Conservation (phyloP, 2,797 vertebrate genomes). For the Cuculus canorus region DNA sequence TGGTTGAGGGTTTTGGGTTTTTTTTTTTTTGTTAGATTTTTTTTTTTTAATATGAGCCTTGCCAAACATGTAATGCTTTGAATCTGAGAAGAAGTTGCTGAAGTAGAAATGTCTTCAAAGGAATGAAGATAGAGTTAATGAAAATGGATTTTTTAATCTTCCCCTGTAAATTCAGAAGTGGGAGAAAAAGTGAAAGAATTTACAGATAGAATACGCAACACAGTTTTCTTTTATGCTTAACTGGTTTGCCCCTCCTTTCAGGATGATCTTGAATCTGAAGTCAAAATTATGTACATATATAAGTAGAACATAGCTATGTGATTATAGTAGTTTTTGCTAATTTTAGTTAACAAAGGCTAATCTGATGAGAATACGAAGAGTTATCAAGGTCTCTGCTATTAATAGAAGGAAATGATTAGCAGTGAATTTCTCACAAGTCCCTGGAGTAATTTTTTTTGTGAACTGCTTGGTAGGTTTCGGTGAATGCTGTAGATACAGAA, state of each 20-base stretch:
- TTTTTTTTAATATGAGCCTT: not conserved
- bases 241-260: not conserved
- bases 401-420: conserved; percentile 13
- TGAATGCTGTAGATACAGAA: not conserved
- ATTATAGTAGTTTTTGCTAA: not conserved
- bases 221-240: not conserved
- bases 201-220: not conserved
- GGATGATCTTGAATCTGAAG: not conserved
- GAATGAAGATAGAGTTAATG: not conserved
- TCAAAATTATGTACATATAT: not conserved
- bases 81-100: not conserved
- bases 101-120: not conserved
- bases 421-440: not conserved
- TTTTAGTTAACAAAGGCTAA: conserved; percentile 38
- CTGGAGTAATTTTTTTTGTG: conserved; percentile 16
- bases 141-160: not conserved
- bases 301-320: not conserved
- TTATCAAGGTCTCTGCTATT: not conserved
- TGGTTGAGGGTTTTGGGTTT: too few relatives aligned
- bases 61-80: not conserved
- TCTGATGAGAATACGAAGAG: not conserved
- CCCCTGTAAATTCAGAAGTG: not conserved
- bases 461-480: not conserved
- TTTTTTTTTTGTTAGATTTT: too few relatives aligned
- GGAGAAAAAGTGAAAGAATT: not conserved